Conservation (phyloP, 2,113 vertebrate species). For the Atractosteus spatula region DNA sequence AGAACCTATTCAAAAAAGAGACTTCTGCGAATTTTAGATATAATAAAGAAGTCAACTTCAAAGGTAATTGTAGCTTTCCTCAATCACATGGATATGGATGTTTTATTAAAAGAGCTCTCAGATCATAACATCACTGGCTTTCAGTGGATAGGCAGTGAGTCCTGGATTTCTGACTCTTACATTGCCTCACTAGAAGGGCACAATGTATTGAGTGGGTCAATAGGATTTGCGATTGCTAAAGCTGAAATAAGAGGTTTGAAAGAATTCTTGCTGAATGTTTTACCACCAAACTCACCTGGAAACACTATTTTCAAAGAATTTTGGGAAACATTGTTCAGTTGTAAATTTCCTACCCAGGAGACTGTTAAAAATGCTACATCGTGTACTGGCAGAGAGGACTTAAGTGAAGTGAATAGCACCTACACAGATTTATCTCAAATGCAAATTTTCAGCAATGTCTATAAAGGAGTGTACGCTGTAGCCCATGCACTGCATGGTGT, state of each 20-base stretch:
- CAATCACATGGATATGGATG: constrained; percentile 45
- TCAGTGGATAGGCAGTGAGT: constrained; percentile 66
- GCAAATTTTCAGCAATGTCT: too few relatives aligned
- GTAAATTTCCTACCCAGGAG: constrained; percentile 32
- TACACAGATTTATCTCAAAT: too few relatives aligned
- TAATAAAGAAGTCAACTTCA: constrained; percentile 54
- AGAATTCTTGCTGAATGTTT: constrained; percentile 57
- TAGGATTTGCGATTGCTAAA: constrained; percentile 61
- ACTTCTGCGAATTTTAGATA: constrained; percentile 46
- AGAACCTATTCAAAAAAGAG: constrained; percentile 50
- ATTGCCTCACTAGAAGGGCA: constrained; percentile 39
- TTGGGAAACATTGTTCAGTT: constrained; percentile 58
- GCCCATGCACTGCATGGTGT: too few relatives aligned
- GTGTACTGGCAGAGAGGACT: constrained; percentile 55
- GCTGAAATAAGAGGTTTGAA: constrained; percentile 48
- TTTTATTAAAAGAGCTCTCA: constrained; percentile 46
- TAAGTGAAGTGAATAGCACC: too few relatives aligned
- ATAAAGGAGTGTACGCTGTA: too few relatives aligned
- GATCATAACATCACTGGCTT: constrained; percentile 55
- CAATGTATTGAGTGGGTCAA: constrained; percentile 54
- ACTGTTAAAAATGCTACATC: not conserved
- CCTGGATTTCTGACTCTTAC: constrained; percentile 58
- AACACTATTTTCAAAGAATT: constrained; percentile 50
- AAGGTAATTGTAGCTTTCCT: constrained; percentile 58
- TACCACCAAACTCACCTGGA: constrained; percentile 40